Percentiles rank a stretch among this genome's conserved stretches.
Evolutionary conservation across 2,797 vertebrate species (phyloP).

Genomic region (Acipenser oxyrinchus): DNA sequence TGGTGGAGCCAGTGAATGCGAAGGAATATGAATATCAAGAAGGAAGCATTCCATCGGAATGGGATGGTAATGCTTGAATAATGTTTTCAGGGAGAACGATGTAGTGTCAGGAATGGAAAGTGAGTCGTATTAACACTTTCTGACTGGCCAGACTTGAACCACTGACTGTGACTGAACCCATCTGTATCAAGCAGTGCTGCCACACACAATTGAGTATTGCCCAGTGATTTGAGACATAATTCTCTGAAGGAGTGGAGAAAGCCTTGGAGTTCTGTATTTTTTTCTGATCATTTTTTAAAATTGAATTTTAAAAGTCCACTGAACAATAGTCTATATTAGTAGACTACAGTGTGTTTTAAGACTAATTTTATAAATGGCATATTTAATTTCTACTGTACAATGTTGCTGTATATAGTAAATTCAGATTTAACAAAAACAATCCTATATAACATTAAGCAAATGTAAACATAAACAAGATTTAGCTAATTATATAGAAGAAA

Average conservation of each 20-base stretch:
- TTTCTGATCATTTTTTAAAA: conserved; percentile 1
- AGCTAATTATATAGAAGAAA: too few relatives aligned
- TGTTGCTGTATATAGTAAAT: neutral
- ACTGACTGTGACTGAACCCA: conserved; percentile 3
- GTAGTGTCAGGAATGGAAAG: conserved; percentile 9
- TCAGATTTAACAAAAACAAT: too few relatives aligned
- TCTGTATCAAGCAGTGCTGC: conserved; percentile 15
- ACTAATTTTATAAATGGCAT: neutral
- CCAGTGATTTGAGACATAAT: conserved; percentile 15
- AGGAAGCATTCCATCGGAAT: conserved; percentile 81
- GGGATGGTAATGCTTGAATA: conserved; percentile 76
- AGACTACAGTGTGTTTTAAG: neutral
- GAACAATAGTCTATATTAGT: neutral
- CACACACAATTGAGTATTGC: conserved; percentile 12
- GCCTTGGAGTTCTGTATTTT: neutral
- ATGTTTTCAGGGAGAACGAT: neutral
- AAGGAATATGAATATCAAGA: conserved; percentile 64
- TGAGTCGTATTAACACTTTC: conserved; percentile 6
- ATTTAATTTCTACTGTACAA: neutral
- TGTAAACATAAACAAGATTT: too few relatives aligned
- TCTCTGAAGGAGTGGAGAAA: conserved; percentile 7
- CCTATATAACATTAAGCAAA: too few relatives aligned
- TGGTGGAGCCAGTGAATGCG: conserved; percentile 64
- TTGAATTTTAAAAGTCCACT: neutral
- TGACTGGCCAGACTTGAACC: conserved; percentile 5